Percentiles rank a stretch among this genome's conserved stretches.
These are phyloP conservation scores for Cosmia pyralina DNA, from an alignment of 2,888 invertebrate species.

Conservation along the genomic window DNA sequence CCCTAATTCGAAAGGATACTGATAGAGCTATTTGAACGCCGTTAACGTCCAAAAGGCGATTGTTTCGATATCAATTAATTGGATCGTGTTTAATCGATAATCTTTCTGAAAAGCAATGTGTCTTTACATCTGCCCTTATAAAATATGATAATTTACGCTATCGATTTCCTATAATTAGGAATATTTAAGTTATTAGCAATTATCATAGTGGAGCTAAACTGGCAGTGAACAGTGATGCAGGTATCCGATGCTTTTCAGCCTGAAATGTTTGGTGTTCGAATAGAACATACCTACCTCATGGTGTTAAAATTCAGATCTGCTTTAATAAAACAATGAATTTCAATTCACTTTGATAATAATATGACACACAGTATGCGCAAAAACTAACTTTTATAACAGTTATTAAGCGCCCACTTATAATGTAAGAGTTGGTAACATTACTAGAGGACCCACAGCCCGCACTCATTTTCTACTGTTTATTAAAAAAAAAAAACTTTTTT, in stretches of 20 bases:
- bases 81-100: constrained; percentile 90
- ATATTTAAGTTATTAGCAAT: constrained; percentile 22
- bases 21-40: constrained; percentile 88
- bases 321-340: constrained; percentile 9
- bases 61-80: constrained; percentile 90
- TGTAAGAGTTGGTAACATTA: constrained; percentile 46
- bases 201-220: neutral
- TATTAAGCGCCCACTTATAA: constrained; percentile 43
- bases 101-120: constrained; percentile 83
- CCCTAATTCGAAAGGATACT: constrained; percentile 85
- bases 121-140: constrained; percentile 84
- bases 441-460: constrained; percentile 39
- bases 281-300: neutral
- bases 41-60: constrained; percentile 82
- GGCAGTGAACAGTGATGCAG: neutral
- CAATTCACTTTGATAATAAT: constrained; percentile 16
- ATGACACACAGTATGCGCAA: constrained; percentile 27
- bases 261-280: neutral
- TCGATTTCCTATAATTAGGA: constrained; percentile 39
- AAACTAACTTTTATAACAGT: constrained; percentile 46
- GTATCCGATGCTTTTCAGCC: neutral
- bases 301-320: neutral
- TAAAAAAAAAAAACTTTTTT: constrained; percentile 68
- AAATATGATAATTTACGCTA: constrained; percentile 64
- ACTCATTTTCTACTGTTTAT: constrained; percentile 57